Percentiles rank a stretch among this genome's conserved stretches.
phyloP scores from a whole-genome alignment of 1,140 invertebrate genomes.

The Drosophila murphyi region DNA sequence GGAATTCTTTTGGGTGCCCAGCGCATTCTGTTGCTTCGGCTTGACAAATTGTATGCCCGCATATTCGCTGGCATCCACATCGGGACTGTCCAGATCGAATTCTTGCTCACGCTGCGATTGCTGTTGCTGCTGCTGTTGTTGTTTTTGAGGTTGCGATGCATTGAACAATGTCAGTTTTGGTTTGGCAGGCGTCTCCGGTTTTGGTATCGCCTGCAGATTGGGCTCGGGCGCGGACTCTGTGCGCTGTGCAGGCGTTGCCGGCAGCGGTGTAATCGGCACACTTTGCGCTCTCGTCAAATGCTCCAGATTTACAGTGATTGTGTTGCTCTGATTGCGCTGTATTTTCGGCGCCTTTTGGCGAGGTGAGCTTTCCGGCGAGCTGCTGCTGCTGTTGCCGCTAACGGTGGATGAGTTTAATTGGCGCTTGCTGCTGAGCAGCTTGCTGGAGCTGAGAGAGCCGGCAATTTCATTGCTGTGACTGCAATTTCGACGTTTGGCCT shows the following conservation, averaged over 20 bases:
- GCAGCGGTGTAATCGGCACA: slow-evolving; percentile 50
- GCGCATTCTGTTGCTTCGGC: slow-evolving; percentile 64
- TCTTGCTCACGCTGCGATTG: not conserved
- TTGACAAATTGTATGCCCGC: slow-evolving; percentile 79
- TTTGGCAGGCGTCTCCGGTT: slow-evolving; percentile 29
- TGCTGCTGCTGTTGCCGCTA: not conserved
- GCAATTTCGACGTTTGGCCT: slow-evolving; percentile 71
- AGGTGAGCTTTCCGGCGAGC: slow-evolving; percentile 60
- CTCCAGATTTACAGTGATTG: slow-evolving; percentile 27
- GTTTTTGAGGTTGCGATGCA: slow-evolving; percentile 29
- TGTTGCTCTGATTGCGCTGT: slow-evolving; percentile 49
- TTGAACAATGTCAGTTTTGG: slow-evolving; percentile 79
- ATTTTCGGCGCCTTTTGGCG: slow-evolving; percentile 61
- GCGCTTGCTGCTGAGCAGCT: slow-evolving; percentile 61
- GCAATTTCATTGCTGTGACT: slow-evolving; percentile 79
- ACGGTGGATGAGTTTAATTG: slow-evolving; percentile 42
- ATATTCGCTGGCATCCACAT: slow-evolving; percentile 68
- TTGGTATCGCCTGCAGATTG: not conserved
- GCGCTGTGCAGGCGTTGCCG: slow-evolving; percentile 40
- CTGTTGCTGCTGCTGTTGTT: not conserved
- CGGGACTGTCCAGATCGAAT: slow-evolving; percentile 54
- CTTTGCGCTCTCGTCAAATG: slow-evolving; percentile 48
- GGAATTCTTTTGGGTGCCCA: slow-evolving; percentile 45
- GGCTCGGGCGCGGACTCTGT: slow-evolving; percentile 51
- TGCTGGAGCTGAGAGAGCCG: slow-evolving; percentile 80